These are phyloP conservation scores for Orthonychiurus folsomi DNA, from an alignment of 2,888 invertebrate species.

Conservation along the genomic window DNA sequence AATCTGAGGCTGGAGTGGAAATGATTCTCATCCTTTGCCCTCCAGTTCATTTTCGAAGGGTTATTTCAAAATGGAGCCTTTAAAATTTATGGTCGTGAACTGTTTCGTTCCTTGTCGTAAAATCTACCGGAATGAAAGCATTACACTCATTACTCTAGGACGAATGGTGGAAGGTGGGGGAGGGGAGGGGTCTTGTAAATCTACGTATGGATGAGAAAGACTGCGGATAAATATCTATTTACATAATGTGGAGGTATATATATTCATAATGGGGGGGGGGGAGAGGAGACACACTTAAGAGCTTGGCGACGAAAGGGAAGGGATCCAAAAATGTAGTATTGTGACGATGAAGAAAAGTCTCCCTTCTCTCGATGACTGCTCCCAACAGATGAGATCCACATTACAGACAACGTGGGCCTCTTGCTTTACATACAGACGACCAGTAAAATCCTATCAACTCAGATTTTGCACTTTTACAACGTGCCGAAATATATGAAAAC, in stretches of 20 bases:
- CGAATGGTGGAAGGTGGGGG: background rate
- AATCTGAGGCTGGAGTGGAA: slow-evolving; percentile 20
- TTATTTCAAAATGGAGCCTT: slow-evolving; percentile 24
- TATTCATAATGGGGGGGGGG: background rate
- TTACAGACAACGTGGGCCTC: background rate
- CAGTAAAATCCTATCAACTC: slow-evolving; percentile 24
- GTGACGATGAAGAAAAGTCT: background rate
- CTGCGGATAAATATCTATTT: background rate
- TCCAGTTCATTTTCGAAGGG: slow-evolving; percentile 25
- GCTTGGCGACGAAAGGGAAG: background rate
- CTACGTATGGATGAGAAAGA: background rate
- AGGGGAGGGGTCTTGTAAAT: background rate
- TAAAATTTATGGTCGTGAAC: slow-evolving; percentile 29
- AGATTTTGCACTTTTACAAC: slow-evolving; percentile 24
- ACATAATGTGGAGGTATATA: background rate
- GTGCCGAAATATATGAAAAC: slow-evolving; percentile 18
- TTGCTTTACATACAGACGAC: slow-evolving; percentile 18
- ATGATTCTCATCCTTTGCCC: slow-evolving; percentile 21
- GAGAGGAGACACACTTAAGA: too few relatives aligned
- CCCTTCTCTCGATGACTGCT: background rate
- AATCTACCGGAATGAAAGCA: slow-evolving; percentile 30
- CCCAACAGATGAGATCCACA: too few relatives aligned
- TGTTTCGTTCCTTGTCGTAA: slow-evolving; percentile 32
- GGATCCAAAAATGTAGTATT: background rate
- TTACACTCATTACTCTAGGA: slow-evolving; percentile 24